A percentile compares a stretch with the other conserved stretches of the same genome.
phyloP scores from a whole-genome alignment of 1,140 invertebrate species.

The Magallana gigas region DNA sequence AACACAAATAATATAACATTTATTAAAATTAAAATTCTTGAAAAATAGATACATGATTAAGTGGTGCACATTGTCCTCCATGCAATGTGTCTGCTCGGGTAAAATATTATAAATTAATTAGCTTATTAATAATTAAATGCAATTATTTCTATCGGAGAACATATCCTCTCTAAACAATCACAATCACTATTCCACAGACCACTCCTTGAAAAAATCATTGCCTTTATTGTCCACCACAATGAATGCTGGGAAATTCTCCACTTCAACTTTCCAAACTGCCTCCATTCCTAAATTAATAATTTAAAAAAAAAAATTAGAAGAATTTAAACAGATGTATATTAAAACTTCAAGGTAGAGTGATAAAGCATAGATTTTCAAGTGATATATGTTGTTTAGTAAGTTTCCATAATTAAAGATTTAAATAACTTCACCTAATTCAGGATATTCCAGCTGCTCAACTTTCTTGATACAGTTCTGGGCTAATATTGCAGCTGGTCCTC shows the following conservation, averaged over 20 bases:
- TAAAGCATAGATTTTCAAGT: not conserved
- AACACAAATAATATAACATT: not conserved
- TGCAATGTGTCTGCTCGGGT: not conserved
- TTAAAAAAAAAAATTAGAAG: conserved; percentile 26
- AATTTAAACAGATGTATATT: not conserved
- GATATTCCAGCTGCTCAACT: conserved; percentile 79
- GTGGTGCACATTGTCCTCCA: not conserved
- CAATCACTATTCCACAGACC: conserved; percentile 76
- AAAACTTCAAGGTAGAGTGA: not conserved
- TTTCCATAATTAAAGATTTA: no score
- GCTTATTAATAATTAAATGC: not conserved
- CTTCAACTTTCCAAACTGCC: conserved; percentile 79
- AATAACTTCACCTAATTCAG: conserved; percentile 76
- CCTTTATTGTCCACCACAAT: conserved; percentile 80
- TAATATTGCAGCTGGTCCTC: conserved; percentile 79
- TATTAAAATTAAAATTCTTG: not conserved
- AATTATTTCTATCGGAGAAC: not conserved
- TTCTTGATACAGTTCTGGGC: conserved; percentile 80
- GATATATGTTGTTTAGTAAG: not conserved
- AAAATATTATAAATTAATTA: not conserved
- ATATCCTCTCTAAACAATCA: not conserved
- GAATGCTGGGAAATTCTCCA: conserved; percentile 80
- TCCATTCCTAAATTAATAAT: conserved; percentile 78
- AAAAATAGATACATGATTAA: not conserved
- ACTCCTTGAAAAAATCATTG: conserved; percentile 80